Conservation (phyloP, 2,888 invertebrate genomes). For the Eupeodes latifasciatus region DNA sequence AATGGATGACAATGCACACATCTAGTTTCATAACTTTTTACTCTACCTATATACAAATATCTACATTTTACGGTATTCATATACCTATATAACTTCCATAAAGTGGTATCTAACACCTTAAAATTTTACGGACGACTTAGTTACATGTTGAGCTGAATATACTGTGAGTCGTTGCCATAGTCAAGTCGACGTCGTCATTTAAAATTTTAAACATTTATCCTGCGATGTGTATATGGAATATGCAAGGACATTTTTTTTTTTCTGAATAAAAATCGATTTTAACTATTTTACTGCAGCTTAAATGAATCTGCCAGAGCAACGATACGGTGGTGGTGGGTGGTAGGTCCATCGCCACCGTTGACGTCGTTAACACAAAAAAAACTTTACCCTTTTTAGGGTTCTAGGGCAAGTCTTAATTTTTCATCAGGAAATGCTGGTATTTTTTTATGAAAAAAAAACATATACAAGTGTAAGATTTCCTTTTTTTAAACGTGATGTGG, state of each 20-base stretch:
- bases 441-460: not conserved
- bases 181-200: too few species aligned
- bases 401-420: conserved; percentile 41
- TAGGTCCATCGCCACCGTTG: not conserved
- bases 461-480: not conserved
- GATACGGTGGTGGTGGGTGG: not conserved
- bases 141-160: conserved; percentile 36
- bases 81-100: not conserved
- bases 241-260: not conserved
- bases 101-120: conserved; percentile 57
- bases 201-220: not conserved
- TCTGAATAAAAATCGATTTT: conserved; percentile 21
- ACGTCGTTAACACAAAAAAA: conserved; percentile 26
- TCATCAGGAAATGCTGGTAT: conserved; percentile 20
- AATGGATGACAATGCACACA: conserved; percentile 56
- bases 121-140: conserved; percentile 44
- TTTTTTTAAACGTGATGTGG: not conserved
- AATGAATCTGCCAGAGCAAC: conserved; percentile 2
- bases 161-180: not conserved
- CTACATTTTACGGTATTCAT: not conserved
- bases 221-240: not conserved
- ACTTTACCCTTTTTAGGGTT: conserved; percentile 44
- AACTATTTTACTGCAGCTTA: conserved; percentile 20
- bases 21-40: conserved; percentile 6
- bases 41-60: not conserved